These are phyloP conservation scores for Monarcha castaneiventris DNA, from an alignment of 2,113 vertebrate genomes.

Conservation along the genomic window DNA sequence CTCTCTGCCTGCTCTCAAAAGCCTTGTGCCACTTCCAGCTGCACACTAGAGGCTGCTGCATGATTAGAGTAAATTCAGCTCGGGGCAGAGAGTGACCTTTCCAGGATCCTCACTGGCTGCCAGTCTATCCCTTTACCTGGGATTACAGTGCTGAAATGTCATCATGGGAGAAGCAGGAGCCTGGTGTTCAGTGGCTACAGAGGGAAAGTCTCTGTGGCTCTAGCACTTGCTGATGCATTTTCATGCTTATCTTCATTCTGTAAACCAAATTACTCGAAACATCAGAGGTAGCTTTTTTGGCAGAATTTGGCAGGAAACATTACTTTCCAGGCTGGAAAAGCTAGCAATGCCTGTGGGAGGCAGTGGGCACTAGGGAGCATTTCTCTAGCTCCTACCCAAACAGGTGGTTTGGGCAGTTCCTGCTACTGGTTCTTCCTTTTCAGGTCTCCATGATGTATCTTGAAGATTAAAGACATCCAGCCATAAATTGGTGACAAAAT, in stretches of 20 bases:
- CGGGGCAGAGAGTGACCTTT: not conserved
- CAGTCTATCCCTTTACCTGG: not conserved
- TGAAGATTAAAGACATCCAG: conserved; percentile 20
- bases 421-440: not conserved
- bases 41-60: not conserved
- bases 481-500: not conserved
- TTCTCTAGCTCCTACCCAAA: not conserved
- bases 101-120: not conserved
- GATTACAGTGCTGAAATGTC: not conserved
- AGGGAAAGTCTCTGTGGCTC: not conserved
- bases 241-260: not conserved
- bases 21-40: not conserved
- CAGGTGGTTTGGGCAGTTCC: not conserved
- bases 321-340: not conserved
- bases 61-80: not conserved
- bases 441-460: not conserved
- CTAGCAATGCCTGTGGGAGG: not conserved
- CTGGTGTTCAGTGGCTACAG: not conserved
- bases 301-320: not conserved
- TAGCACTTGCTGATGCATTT: not conserved
- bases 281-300: not conserved
- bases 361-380: not conserved
- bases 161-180: not conserved
- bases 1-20: not conserved
- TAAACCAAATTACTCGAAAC: not conserved